Percentiles rank a stretch among this genome's conserved stretches.
Conservation (phyloP, 2,888 invertebrate genomes). For the Chaitophorus viminalis region DNA sequence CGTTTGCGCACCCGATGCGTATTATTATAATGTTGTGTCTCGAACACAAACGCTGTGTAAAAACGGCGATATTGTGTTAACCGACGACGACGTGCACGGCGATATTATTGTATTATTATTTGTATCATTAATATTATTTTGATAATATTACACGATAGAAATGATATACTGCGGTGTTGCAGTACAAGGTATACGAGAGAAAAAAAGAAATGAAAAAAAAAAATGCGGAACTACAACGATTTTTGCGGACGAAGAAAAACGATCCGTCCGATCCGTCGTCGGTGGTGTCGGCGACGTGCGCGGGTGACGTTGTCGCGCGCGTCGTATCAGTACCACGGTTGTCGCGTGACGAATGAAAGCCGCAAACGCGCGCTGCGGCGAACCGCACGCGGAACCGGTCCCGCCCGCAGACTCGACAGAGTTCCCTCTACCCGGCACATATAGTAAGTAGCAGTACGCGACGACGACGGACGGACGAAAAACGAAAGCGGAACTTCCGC, state of each 20-base stretch:
- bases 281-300: constrained; percentile 18
- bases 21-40: too few relatives aligned
- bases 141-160: too few relatives aligned
- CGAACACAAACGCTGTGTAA: too few relatives aligned
- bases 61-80: too few relatives aligned
- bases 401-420: constrained; percentile 31
- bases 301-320: constrained; percentile 44
- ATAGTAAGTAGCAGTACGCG: not conserved
- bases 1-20: too few relatives aligned
- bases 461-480: not conserved
- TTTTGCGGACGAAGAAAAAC: not conserved
- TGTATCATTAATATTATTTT: too few relatives aligned
- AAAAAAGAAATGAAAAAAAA: not conserved
- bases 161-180: too few relatives aligned
- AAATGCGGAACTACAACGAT: not conserved
- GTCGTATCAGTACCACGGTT: constrained; percentile 39
- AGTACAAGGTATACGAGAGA: too few relatives aligned
- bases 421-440: constrained; percentile 46
- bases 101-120: too few relatives aligned
- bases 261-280: not conserved
- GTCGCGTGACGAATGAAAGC: constrained; percentile 62
- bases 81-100: too few relatives aligned
- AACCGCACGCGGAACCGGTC: constrained; percentile 42
- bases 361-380: constrained; percentile 7
- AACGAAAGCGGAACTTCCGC: constrained; percentile 30